Conservation (phyloP, 1,140 invertebrate genomes). For the Drosophila rufa region DNA sequence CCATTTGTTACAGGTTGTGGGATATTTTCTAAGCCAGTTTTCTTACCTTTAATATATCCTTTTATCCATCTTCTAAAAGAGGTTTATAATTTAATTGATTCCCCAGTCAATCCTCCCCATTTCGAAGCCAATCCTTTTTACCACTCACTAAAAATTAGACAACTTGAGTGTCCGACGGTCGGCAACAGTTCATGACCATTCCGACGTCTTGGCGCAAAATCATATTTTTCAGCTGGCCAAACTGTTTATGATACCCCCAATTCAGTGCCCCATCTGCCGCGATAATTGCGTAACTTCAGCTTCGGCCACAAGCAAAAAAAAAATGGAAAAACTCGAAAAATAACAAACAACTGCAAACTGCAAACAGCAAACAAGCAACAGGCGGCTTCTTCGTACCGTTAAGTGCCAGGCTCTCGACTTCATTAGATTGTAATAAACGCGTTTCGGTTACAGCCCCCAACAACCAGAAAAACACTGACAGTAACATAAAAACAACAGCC, state of each 20-base stretch:
- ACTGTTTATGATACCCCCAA: slow-evolving; percentile 49
- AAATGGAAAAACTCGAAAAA: slow-evolving; percentile 1
- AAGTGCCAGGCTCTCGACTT: slow-evolving; percentile 82
- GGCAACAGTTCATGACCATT: slow-evolving; percentile 32
- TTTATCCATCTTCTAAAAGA: neutral
- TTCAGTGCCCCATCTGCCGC: slow-evolving; percentile 41
- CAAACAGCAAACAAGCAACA: slow-evolving; percentile 45
- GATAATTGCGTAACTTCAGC: slow-evolving; percentile 58
- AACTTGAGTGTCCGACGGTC: slow-evolving; percentile 1
- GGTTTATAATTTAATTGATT: neutral
- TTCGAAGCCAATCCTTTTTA: slow-evolving; percentile 8
- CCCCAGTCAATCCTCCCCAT: neutral
- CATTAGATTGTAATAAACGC: slow-evolving; percentile 83
- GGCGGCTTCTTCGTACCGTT: slow-evolving; percentile 64
- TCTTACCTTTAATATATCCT: neutral
- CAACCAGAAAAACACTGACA: slow-evolving; percentile 68
- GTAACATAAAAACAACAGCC: slow-evolving; percentile 71
- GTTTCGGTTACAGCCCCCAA: slow-evolving; percentile 69
- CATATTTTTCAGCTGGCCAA: slow-evolving; percentile 27
- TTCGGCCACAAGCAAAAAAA: slow-evolving; percentile 11
- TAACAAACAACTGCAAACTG: slow-evolving; percentile 28
- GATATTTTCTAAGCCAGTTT: neutral
- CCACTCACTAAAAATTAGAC: slow-evolving; percentile 13
- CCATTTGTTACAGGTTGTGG: neutral
- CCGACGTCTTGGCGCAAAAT: slow-evolving; percentile 13